Percentiles rank a stretch among this genome's conserved stretches.
These are phyloP conservation scores for Prionace glauca DNA, from an alignment of 2,797 vertebrate genomes.

Conservation along the genomic window DNA sequence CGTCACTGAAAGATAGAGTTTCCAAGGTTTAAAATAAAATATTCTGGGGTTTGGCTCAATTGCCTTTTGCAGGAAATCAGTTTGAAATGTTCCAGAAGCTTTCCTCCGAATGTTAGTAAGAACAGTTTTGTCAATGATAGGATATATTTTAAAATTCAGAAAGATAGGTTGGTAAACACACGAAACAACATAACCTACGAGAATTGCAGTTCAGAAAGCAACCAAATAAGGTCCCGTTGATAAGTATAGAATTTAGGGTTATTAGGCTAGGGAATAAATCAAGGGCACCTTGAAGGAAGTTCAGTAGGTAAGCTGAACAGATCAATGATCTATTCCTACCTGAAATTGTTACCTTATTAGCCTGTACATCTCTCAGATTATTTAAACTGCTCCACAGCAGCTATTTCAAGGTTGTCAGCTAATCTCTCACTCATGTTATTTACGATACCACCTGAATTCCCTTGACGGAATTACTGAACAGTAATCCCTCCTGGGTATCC, in stretches of 20 bases:
- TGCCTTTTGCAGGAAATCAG: background rate
- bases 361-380: background rate
- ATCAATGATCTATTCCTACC: background rate
- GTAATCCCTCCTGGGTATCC: constrained; percentile 33
- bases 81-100: background rate
- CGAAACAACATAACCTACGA: background rate
- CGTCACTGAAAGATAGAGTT: background rate
- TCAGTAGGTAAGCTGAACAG: background rate
- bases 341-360: background rate
- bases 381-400: background rate
- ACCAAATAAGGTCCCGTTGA: background rate
- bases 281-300: background rate
- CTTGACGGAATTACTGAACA: constrained; percentile 22
- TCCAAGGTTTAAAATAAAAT: background rate
- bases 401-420: background rate
- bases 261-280: background rate
- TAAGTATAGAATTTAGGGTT: background rate
- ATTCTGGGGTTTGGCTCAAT: background rate
- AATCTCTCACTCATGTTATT: constrained; percentile 29
- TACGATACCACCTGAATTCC: constrained; percentile 20
- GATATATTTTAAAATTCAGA: background rate
- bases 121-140: background rate
- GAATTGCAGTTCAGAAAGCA: background rate
- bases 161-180: background rate
- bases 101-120: background rate